A percentile compares a stretch with the other conserved stretches of the same genome.
Conservation (phyloP, 2,797 vertebrate species). For the Coracias cyanogaster region DNA sequence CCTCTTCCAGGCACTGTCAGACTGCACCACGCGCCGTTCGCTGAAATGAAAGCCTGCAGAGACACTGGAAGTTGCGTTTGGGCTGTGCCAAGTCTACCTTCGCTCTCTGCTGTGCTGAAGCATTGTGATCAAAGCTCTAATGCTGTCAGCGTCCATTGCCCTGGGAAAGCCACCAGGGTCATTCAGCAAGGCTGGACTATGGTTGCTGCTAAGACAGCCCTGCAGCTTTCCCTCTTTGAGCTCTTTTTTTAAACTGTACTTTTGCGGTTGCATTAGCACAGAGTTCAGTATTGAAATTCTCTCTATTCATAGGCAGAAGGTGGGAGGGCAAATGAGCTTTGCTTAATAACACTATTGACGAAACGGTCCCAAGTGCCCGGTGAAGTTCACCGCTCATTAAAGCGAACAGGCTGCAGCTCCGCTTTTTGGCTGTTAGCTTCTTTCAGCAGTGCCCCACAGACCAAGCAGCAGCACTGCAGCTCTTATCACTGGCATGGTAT, state of each 20-base stretch:
- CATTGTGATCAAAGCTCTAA: neutral
- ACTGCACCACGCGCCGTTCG: neutral
- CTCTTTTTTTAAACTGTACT: neutral
- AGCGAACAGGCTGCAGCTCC: neutral
- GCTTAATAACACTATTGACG: neutral
- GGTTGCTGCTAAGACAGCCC: neutral
- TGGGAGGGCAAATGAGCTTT: neutral
- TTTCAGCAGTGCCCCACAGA: neutral
- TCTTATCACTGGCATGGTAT: neutral
- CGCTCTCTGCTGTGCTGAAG: neutral
- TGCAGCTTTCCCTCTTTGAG: neutral
- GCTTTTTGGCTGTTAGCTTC: neutral
- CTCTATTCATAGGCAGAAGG: neutral
- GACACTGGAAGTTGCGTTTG: neutral
- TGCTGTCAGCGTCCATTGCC: rapidly evolving
- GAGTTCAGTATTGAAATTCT: neutral
- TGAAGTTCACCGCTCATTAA: neutral
- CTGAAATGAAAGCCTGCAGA: neutral
- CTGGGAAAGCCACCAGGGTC: neutral
- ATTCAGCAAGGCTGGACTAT: neutral
- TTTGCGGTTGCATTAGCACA: neutral
- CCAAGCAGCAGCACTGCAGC: neutral
- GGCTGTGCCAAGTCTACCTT: neutral
- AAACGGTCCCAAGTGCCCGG: neutral
- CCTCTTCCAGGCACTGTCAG: neutral